These are phyloP conservation scores for Drosophila simulans DNA, from an alignment of 1,140 invertebrate genomes.

Conservation along the genomic window DNA sequence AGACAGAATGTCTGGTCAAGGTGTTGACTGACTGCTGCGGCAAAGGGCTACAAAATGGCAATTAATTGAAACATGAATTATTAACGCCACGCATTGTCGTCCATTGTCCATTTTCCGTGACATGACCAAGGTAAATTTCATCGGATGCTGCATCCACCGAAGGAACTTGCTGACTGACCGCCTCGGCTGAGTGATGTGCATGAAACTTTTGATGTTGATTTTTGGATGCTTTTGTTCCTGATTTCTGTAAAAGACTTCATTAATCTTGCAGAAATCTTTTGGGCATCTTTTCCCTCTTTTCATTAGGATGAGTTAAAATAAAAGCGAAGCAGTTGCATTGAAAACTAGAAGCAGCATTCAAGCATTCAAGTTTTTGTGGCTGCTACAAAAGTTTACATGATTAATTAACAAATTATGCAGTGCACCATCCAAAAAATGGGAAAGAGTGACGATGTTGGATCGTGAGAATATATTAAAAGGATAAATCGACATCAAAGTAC, in stretches of 20 bases:
- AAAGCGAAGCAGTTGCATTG: conserved; percentile 55
- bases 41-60: conserved; percentile 77
- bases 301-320: not conserved
- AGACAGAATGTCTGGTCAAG: conserved; percentile 66
- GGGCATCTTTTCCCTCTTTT: conserved; percentile 13
- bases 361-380: conserved; percentile 49
- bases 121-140: conserved; percentile 74
- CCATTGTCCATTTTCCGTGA: conserved; percentile 47
- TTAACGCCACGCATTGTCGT: conserved; percentile 58
- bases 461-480: conserved; percentile 65
- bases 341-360: conserved; percentile 39
- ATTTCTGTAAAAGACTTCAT: conserved; percentile 67
- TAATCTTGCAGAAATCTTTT: conserved; percentile 72
- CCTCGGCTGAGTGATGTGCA: conserved; percentile 38
- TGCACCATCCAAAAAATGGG: conserved; percentile 14
- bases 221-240: conserved; percentile 64
- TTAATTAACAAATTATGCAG: conserved; percentile 80
- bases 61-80: conserved; percentile 84
- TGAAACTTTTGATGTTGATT: conserved; percentile 57
- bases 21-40: conserved; percentile 65
- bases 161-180: conserved; percentile 17
- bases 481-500: no score
- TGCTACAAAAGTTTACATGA: conserved; percentile 55
- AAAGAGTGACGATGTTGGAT: conserved; percentile 13
- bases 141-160: conserved; percentile 64